phyloP scores from a whole-genome alignment of 2,113 vertebrate genomes.

The Ictidomys tridecemlineatus region DNA sequence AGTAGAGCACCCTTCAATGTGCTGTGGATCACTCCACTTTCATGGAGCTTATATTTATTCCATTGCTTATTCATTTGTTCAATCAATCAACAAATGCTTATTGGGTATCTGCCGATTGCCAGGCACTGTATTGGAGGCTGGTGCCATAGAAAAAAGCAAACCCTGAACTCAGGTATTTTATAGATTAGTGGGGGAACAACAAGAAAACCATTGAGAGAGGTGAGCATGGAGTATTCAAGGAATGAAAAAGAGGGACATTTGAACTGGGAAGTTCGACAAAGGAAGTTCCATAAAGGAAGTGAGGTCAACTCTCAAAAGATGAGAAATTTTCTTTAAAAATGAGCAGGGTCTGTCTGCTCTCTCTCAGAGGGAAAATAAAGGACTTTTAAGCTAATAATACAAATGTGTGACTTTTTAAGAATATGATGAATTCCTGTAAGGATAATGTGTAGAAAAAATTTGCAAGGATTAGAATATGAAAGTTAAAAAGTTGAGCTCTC shows the following conservation, averaged over 20 bases:
- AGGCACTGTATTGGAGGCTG: background rate
- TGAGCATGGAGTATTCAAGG: accelerated
- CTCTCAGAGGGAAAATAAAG: background rate
- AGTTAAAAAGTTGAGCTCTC: background rate
- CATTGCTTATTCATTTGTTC: background rate
- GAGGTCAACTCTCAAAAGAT: background rate
- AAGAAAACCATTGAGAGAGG: background rate
- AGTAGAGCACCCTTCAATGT: background rate
- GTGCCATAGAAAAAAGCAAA: background rate
- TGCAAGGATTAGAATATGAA: background rate
- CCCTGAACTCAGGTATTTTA: background rate
- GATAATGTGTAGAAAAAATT: background rate
- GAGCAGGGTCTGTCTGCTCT: background rate
- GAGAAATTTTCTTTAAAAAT: background rate
- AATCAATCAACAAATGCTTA: background rate
- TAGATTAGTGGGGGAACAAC: background rate
- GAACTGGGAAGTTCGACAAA: no score
- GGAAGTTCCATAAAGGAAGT: background rate
- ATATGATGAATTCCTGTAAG: background rate
- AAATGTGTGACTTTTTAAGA: background rate
- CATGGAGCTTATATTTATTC: background rate
- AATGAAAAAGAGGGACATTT: background rate
- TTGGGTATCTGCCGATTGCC: no score
- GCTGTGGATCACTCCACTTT: background rate
- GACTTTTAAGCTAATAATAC: background rate